Evolutionary conservation across 2,888 invertebrate genomes (phyloP), one percentile per base, ranked within the genome.

Genomic region (Lissocephala sabroskyi): DNA sequence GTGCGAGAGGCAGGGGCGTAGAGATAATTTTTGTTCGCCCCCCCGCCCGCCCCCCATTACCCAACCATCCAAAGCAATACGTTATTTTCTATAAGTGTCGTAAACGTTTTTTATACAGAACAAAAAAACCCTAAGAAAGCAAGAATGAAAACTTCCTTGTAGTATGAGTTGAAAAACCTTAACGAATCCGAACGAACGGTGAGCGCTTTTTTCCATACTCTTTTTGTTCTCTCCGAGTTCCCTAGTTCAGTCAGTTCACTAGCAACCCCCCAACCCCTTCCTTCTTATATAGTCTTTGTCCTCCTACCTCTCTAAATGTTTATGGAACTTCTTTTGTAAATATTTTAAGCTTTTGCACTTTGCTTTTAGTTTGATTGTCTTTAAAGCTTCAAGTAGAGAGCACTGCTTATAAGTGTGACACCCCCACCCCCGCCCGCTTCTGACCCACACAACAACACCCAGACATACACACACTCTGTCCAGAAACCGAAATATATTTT

Each of bases 1-100:
- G 23, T 65, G 70, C 49, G 50, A 50, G 16, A 17, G 32, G 9
- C 29, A 16, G 9, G 35, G 62, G 63, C 50, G 53, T 62, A 48
- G 56, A 36, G 52, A 46, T 49, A 30, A 47, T 73, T 68, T 68
- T 65, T 59, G 53, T 65, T 62, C 55, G 56, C 62, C 59, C 63
- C 56, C 59, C 55, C 62, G 64, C 52, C 50, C 68, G 19, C 45
- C 49, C 55, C 36, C 28, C 26, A 14, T n/a, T n/a, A n/a, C n/a
- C n/a, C n/a, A n/a, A n/a, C n/a, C n/a, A 23, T 17, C 19, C 51
- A 35, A 41, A 35, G 19, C 56, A 29, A 52, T 46, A 50, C 52
- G 37, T 40, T 11, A 32, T 54, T 65, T 55, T 68, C 45, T 47
- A 46, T 59, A 62, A 46, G 41, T 61, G 56, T 62, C 56, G 62